Evolutionary conservation across 2,113 vertebrate species (phyloP), one percentile per base, ranked within the genome.

Genomic region (Psephotus haematonotus): DNA sequence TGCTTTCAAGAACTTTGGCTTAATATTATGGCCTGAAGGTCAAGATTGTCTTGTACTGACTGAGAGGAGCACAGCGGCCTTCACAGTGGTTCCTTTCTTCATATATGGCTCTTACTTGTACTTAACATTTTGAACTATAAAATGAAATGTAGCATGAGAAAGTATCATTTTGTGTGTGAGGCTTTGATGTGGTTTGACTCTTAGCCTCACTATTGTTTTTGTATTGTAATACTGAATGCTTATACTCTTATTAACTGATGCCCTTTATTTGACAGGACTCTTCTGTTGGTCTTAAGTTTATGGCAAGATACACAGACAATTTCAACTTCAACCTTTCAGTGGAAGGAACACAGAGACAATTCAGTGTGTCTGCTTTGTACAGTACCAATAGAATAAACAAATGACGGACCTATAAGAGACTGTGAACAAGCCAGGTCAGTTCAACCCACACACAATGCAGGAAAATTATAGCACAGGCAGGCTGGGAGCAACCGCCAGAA

Each of bases 121-220:
- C 52, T 87, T 79, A 85, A 79, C 37, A 77, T 94, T 92, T 91
- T 84, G 88, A 93, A 76, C 74, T 76, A 46, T 69, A 79, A 79
- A 91, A 84, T 43, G n/a, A 88, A 79, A 87, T 13, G 15, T 17
- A 64, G 47, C 60, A 68, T 59, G 60, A 64, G 55, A 47, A 77
- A 76, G 55, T 41, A n/a, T 82, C 1, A 13, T 87, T 84, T 93
- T 84, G 69, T n/a, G 9, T 52, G 35, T 41, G 69, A 88, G 35
- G 16, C 77, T 97, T 94, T 93, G 82, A 57, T 65, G 39, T 27
- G 25, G 69, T 92, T 88, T 85, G 39, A 92, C 70, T 92, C 75
- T 86, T 79, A 79, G 57, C 28, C 41, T 76, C 14, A 2, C 60
- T 81, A 2, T 20, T 78, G 46, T 44, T 50, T 35, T 74, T 0